Evolutionary conservation across 2,797 vertebrate genomes (phyloP).

Genomic region (Psittacula derbiana): DNA sequence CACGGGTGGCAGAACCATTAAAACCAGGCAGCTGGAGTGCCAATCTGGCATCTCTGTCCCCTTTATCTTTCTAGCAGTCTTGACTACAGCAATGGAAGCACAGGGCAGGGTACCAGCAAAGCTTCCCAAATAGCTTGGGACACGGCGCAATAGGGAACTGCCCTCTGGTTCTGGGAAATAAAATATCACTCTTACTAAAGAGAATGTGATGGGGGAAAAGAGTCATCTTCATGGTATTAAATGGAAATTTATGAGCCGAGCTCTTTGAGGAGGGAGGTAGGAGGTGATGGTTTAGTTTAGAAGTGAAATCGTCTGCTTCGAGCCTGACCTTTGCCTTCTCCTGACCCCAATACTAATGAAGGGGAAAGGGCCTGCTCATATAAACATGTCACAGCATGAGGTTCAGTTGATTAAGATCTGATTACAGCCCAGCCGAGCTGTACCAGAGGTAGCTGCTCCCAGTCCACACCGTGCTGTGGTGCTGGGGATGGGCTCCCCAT

Average conservation of each 20-base stretch:
- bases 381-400: neutral
- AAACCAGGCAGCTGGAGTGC: neutral
- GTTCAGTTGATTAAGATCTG: neutral
- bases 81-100: neutral
- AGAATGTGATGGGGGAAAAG: neutral
- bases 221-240: neutral
- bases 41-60: neutral
- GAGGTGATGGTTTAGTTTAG: neutral
- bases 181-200: neutral
- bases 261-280: neutral
- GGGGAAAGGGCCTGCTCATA: neutral
- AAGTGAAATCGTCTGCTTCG: neutral
- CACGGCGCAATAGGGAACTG: neutral
- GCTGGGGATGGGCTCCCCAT: neutral
- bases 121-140: neutral
- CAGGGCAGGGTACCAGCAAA: neutral
- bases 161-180: neutral
- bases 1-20: neutral
- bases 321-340: neutral
- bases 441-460: neutral
- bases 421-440: neutral
- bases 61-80: neutral
- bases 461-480: fast-evolving
- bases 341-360: neutral
- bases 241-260: slow-evolving; percentile 35